Base-by-base conservation (phyloP, 2,113 vertebrate genomes). In the Barbus barbus region DNA sequence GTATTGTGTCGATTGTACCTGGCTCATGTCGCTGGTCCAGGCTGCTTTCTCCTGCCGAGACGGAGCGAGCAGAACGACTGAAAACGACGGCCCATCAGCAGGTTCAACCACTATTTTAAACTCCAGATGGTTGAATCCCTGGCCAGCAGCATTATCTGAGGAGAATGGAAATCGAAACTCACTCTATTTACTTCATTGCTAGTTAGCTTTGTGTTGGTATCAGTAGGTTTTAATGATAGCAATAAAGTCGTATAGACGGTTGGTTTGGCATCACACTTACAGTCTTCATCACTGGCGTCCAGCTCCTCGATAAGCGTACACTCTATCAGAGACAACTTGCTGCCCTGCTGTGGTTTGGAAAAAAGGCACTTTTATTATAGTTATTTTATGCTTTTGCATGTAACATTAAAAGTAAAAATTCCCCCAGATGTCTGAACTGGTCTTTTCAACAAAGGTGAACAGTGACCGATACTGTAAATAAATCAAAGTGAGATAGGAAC, bases 21-120 rank as follows among this genome's bases (percentile, higher is more conserved):
- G 98, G 87, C 98, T 99, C 92, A 99, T 97, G 89, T 99, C 98
- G 1, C 97, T 99, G 85, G 95, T 99, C 98, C 98, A 99, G 0
- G 96, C 97, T 0, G 97, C 98, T 81, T 99, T 99, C 86, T 99
- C 98, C 88, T 99, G 98, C 9, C 96, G 95, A 0, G 97, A 98
- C 0, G 97, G 97, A 6, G 98, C 96, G 85, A 99, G 73, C n/a
- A 99, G 93, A 28, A 97, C 95, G 0, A 98, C 96, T 0, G 96
- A 96, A 91, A 97, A 98, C 28, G 96, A 77, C 53, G 95, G 92
- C 24, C 95, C 93, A 24, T 98, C 96, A 0, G 93, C 81, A 22
- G 96, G 94, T 90, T 99, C 98, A 83, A 98, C 95, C 71, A 96
- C 92, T 0, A 99, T 93, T 87, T 98, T 99, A 91, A 99, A 99